phyloP scores from a whole-genome alignment of 2,113 vertebrate species.

The Seriola dumerili region DNA sequence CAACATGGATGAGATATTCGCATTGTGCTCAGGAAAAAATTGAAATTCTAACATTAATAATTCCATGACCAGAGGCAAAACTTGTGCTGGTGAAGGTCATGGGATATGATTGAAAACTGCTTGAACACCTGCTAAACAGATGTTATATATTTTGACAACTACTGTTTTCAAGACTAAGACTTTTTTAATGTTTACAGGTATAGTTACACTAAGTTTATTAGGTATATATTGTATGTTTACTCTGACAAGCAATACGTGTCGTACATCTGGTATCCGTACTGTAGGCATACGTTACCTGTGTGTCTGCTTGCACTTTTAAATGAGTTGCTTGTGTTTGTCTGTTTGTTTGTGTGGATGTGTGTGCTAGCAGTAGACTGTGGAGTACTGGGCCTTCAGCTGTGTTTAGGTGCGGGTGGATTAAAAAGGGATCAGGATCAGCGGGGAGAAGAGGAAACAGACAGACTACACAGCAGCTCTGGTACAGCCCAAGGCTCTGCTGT shows the following conservation, averaged over 20 bases:
- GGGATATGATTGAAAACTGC: background rate
- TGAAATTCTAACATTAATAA: background rate
- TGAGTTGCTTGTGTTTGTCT: background rate
- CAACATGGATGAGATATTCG: background rate
- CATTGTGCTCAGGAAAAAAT: background rate
- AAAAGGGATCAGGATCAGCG: slow-evolving; percentile 61
- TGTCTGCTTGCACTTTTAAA: background rate
- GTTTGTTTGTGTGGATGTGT: slow-evolving; percentile 4
- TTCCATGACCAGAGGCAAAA: background rate
- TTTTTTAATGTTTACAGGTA: background rate
- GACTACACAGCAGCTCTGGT: slow-evolving; percentile 53
- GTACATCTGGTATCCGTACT: background rate
- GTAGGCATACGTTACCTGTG: background rate
- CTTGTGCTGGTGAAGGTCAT: background rate
- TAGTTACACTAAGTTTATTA: background rate
- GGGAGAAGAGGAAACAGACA: slow-evolving; percentile 50
- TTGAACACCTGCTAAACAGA: background rate
- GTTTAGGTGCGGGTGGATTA: slow-evolving; percentile 62
- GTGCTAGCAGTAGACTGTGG: background rate
- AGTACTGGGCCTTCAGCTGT: slow-evolving; percentile 39
- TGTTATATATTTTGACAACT: background rate
- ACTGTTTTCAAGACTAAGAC: background rate
- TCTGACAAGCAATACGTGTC: background rate
- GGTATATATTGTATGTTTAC: background rate
- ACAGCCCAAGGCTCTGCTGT: slow-evolving; percentile 63